These are phyloP conservation scores for Drosophila kikkawai DNA, from an alignment of 1,140 invertebrate genomes.

Conservation along the genomic window DNA sequence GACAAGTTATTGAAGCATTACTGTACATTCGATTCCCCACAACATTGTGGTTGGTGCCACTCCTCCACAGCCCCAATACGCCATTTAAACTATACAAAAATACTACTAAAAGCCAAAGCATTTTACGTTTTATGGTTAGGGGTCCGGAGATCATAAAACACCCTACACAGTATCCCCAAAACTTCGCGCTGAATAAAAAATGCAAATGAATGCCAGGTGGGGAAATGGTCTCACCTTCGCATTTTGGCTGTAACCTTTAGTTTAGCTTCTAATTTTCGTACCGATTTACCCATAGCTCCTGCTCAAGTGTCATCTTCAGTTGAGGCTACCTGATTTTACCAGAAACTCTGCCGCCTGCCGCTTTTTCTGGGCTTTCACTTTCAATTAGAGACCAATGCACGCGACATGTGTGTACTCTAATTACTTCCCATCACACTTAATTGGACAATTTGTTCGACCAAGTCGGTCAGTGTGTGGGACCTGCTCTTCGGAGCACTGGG, in stretches of 20 bases:
- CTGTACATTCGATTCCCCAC: not conserved
- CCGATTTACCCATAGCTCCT: conserved; percentile 16
- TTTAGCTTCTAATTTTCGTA: not conserved
- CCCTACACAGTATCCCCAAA: conserved; percentile 8
- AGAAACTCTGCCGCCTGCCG: not conserved
- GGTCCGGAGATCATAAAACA: conserved; percentile 6
- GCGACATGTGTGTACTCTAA: conserved; percentile 36
- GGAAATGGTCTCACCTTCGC: conserved; percentile 28
- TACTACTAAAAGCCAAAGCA: not conserved
- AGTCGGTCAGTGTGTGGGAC: conserved; percentile 7
- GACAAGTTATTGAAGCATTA: not conserved
- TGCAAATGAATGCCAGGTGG: conserved; percentile 42
- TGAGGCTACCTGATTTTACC: not conserved
- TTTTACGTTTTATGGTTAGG: conserved; percentile 1
- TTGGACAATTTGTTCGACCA: conserved; percentile 45
- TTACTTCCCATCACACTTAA: conserved; percentile 58
- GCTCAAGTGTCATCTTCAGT: conserved; percentile 1
- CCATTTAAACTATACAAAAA: conserved; percentile 7
- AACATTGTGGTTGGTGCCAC: not conserved
- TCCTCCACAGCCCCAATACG: too few relatives aligned
- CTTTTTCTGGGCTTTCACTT: conserved; percentile 58
- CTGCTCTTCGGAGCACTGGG: conserved; percentile 20
- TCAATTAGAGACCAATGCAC: conserved; percentile 42
- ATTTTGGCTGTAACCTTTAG: not conserved
- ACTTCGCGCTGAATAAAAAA: conserved; percentile 11